A percentile compares a stretch with the other conserved stretches of the same genome.
phyloP scores from a whole-genome alignment of 2,888 invertebrate genomes.

The Frankliniella fusca region DNA sequence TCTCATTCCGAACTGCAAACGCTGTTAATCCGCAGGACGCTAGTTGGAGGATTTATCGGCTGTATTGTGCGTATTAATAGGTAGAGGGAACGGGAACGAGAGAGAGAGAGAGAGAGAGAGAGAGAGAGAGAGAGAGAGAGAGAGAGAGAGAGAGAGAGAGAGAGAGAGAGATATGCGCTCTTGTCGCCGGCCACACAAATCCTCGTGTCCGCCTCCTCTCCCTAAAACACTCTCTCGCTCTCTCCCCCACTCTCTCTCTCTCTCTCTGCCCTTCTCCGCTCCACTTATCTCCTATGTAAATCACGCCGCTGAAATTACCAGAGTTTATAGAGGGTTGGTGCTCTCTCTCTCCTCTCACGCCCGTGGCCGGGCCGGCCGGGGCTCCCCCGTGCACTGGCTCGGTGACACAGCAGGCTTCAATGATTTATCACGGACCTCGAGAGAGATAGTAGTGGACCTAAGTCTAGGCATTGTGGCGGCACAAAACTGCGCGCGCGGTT shows the following conservation, averaged over 20 bases:
- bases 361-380: no score
- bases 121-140: slow-evolving; percentile 1
- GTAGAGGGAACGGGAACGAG: neutral
- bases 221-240: neutral
- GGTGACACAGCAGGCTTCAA: neutral
- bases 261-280: neutral
- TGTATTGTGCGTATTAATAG: slow-evolving; percentile 10
- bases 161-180: neutral
- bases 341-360: no score
- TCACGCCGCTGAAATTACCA: slow-evolving; percentile 16
- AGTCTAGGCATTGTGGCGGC: no score
- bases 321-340: slow-evolving; percentile 16
- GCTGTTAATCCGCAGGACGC: neutral
- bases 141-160: slow-evolving; percentile 1
- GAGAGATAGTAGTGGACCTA: no score
- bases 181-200: no score
- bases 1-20: neutral
- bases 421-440: neutral
- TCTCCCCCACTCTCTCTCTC: neutral
- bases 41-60: neutral
- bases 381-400: neutral
- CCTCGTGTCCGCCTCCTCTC: neutral
- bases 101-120: neutral
- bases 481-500: no score
- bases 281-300: slow-evolving; percentile 26